Evolutionary conservation across 2,797 vertebrate species (phyloP).

Genomic region (Sarcoramphus papa): DNA sequence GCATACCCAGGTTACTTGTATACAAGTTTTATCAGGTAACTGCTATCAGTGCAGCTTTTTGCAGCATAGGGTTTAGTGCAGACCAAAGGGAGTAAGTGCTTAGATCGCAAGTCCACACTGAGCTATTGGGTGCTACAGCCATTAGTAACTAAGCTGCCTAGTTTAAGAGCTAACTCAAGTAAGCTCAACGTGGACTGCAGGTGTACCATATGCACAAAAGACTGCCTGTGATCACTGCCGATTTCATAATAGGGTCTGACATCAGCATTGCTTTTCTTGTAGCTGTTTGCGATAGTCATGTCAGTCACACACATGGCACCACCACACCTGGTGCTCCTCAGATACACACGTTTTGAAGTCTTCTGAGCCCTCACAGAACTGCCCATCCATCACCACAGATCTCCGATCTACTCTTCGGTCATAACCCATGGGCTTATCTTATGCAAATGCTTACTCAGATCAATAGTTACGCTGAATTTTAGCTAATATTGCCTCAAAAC

Average conservation of each 20-base stretch:
- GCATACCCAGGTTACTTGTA: background rate
- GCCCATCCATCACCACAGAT: background rate
- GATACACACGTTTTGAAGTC: rapidly evolving
- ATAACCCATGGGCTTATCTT: background rate
- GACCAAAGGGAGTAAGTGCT: background rate
- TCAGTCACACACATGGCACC: background rate
- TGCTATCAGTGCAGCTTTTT: background rate
- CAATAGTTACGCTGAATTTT: background rate
- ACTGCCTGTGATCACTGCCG: background rate
- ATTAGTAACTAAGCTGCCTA: background rate
- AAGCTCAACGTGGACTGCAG: background rate
- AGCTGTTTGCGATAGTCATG: background rate
- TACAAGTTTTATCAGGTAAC: background rate
- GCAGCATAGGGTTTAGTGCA: background rate
- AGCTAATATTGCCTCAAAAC: background rate
- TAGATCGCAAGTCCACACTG: background rate
- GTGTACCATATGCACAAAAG: rapidly evolving
- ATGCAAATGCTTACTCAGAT: background rate
- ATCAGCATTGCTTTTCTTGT: background rate
- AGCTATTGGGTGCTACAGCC: background rate
- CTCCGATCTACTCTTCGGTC: background rate
- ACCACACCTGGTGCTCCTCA: background rate
- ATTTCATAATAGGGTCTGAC: background rate
- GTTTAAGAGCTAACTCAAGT: background rate
- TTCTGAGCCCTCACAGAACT: background rate